These are phyloP conservation scores for Perccottus glenii DNA, from an alignment of 2,113 vertebrate genomes.

Conservation along the genomic window DNA sequence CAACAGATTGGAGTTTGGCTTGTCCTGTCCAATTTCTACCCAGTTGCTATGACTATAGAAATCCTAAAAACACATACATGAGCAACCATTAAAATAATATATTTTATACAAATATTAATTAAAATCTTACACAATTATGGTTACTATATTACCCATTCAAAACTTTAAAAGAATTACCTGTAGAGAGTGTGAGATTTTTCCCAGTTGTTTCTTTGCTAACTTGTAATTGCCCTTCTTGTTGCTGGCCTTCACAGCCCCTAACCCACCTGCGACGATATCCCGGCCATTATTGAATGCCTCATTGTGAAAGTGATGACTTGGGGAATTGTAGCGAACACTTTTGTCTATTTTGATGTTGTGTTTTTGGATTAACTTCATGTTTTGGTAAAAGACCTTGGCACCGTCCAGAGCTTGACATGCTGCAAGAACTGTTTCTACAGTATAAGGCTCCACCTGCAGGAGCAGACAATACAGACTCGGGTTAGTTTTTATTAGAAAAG, in stretches of 20 bases:
- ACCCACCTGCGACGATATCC: not conserved
- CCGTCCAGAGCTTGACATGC: not conserved
- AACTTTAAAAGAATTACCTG: not conserved
- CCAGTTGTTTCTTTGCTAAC: not conserved
- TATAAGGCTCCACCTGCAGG: not conserved
- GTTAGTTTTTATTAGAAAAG: too few relatives aligned
- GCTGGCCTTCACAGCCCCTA: conserved; percentile 1
- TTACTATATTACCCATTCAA: too few relatives aligned
- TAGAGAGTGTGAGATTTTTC: not conserved
- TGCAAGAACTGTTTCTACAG: not conserved
- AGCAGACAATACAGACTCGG: not conserved
- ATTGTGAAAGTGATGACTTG: conserved; percentile 7
- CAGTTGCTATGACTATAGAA: conserved; percentile 10
- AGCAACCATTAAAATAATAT: not conserved
- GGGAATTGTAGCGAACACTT: not conserved
- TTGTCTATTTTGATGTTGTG: not conserved
- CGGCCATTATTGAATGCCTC: not conserved
- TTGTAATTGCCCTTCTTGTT: conserved; percentile 1
- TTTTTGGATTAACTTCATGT: not conserved
- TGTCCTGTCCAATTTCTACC: not conserved
- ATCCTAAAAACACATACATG: not conserved
- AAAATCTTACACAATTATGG: too few relatives aligned
- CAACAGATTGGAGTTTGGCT: not conserved
- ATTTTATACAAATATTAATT: too few relatives aligned
- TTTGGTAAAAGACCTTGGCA: not conserved